Evolutionary conservation across 2,797 vertebrate species (phyloP), one percentile per base, ranked within the genome.

Genomic region (Prionace glauca): DNA sequence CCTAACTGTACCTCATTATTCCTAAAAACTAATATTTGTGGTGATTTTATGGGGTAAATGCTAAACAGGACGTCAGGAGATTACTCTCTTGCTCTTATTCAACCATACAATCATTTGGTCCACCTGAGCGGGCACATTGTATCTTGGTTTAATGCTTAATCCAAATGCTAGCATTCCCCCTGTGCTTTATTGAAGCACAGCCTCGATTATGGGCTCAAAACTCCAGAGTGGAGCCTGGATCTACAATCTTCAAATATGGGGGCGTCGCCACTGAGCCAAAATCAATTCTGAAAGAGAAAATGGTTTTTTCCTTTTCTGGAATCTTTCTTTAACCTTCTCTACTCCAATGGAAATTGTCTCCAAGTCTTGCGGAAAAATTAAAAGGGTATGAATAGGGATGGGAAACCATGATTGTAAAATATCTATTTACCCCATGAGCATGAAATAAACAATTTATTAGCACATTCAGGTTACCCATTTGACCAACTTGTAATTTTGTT

Each of bases 401-500:
- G 74, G 32, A 14, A 36, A 79, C 32, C n/a, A n/a, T 79, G 81
- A 45, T 41, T 45, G 22, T 84, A 41, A 84, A 84, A 84, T 4
- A 45, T 10, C 20, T 24, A 41, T 45, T 84, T 45, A 45, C 41
- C 20, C 1, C 22, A 45, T 84, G 81, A 45, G 36, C 36, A 41
- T 81, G 3, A 41, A 20, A 18, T 41, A 81, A 81, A 4, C 5
- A 81, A 20, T 91, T 91, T 65, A 62, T 91, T 91, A 10, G 60
- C 0, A 16, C 29, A 91, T 60, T 14, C 18, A 60, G 0, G 88
- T 91, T 91, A 62, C 29, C 60, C 14, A 60, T 91, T 62, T 65
- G 7, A 50, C 60, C 18, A 65, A 91, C 29, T 29, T 20, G 4
- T 56, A 26, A 87, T 60, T 20, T n/a, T 96, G 79, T 96, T 96